Evolutionary conservation across 1,140 invertebrate species (phyloP), one percentile per base, ranked within the genome.

Genomic region (Eumaeus atala): DNA sequence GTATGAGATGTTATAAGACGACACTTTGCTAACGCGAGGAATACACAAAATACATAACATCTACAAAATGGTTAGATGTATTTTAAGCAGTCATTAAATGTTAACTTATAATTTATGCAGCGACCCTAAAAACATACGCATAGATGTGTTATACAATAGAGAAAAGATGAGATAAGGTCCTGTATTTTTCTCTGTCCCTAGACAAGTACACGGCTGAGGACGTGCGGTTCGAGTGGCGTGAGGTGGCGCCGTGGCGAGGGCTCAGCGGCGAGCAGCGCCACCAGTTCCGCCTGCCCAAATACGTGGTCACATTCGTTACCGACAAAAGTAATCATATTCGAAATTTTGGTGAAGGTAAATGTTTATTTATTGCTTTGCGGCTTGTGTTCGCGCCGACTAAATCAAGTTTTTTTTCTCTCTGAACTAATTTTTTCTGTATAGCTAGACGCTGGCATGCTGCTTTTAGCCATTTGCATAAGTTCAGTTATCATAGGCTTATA

Each of bases 291-390:
- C 84, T 91, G 16, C 89, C 90, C 34, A 90, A 90, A 87, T 91
- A 91, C 72, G 90, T 91, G 37, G 89, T 90, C 64, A 87, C 88
- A 48, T 90, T 90, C 82, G 78, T 77, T 54, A 87, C 88, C 50
- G 88, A 89, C 74, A 87, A 89, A 74, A 86, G 86, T 74, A 85
- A 85, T 74, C 89, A 89, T 80, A 87, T 87, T 74, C 88, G 88
- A 74, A 89, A 84, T 77, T 90, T 90, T 81, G 89, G 89, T 74
- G 89, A 90, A 88, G 89, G 89, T 90, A 86, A 83, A 85, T 82
- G 74, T 87, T 81, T 74, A 84, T 73, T 84, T 76, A 84, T 84
- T 76, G 84, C 84, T 87, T 86, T 77, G 79, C 76, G 83, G 21
- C 83, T 87, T 83, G 49, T 62, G 78, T 82, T 77, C 77, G 76